phyloP scores from a whole-genome alignment of 2,888 invertebrate species.

The Drosophila cognata region DNA sequence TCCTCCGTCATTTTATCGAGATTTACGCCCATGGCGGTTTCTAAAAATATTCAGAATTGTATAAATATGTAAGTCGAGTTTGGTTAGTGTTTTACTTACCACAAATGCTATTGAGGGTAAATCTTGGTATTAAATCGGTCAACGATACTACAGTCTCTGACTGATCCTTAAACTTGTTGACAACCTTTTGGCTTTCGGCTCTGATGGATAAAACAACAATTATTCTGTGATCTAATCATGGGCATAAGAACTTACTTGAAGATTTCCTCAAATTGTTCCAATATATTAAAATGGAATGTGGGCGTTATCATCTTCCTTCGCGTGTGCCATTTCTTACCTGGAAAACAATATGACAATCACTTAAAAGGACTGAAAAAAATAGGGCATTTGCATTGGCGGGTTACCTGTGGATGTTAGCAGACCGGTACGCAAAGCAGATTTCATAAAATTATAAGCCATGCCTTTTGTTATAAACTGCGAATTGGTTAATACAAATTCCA shows the following conservation, averaged over 20 bases:
- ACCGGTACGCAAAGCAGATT: slow-evolving; percentile 73
- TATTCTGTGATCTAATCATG: not conserved
- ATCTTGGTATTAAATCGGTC: slow-evolving; percentile 69
- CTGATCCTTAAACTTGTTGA: slow-evolving; percentile 46
- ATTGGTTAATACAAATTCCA: slow-evolving; percentile 71
- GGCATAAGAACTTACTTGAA: slow-evolving; percentile 63
- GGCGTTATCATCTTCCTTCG: slow-evolving; percentile 64
- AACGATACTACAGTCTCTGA: slow-evolving; percentile 50
- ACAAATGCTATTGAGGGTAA: slow-evolving; percentile 79
- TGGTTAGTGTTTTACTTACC: slow-evolving; percentile 42
- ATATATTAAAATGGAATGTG: slow-evolving; percentile 79
- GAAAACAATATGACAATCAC: not conserved
- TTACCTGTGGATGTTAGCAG: slow-evolving; percentile 68
- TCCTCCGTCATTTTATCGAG: slow-evolving; percentile 72
- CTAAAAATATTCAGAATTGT: slow-evolving; percentile 12
- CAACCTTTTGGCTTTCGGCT: slow-evolving; percentile 77
- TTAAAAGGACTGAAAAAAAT: not conserved
- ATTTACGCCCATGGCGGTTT: slow-evolving; percentile 80
- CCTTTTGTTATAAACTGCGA: slow-evolving; percentile 73
- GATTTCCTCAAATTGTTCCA: slow-evolving; percentile 76
- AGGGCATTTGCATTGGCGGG: too few species aligned
- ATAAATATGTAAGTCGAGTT: not conserved
- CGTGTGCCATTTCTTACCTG: slow-evolving; percentile 77
- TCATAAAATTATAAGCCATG: slow-evolving; percentile 65
- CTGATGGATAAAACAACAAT: slow-evolving; percentile 40